Conservation (phyloP, 1,140 invertebrate genomes). For the Brachionus manjavacas region DNA sequence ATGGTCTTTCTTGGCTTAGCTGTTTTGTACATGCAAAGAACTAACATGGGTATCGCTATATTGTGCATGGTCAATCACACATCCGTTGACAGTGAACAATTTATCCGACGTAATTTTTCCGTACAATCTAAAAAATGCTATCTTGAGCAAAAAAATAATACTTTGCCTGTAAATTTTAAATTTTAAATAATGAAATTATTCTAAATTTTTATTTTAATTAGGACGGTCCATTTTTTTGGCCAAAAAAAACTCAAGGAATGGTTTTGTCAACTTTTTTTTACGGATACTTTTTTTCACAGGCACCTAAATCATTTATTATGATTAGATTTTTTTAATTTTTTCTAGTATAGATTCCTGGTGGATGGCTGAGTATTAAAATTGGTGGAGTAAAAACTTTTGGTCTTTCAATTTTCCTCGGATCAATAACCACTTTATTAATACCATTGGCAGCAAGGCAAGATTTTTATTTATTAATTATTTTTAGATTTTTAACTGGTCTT, state of each 20-base stretch:
- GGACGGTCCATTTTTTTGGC: conserved; percentile 55
- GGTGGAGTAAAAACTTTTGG: conserved; percentile 54
- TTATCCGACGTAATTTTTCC: background rate
- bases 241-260: conserved; percentile 52
- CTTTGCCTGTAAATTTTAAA: background rate
- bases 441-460: background rate
- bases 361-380: conserved; percentile 53
- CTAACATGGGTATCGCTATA: conserved; percentile 81
- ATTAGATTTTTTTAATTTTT: background rate
- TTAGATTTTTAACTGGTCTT: conserved; percentile 32
- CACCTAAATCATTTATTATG: background rate
- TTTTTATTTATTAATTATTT: background rate
- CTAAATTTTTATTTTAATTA: background rate
- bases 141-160: background rate
- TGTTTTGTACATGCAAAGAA: conserved; percentile 69
- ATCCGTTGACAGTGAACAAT: conserved; percentile 14
- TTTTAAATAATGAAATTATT: background rate
- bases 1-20: conserved; percentile 24
- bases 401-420: conserved; percentile 23
- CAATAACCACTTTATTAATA: background rate
- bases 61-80: conserved; percentile 69
- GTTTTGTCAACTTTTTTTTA: conserved; percentile 48
- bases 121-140: background rate
- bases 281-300: conserved; percentile 36
- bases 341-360: conserved; percentile 50